Percentiles rank a stretch among this genome's conserved stretches.
phyloP scores from a whole-genome alignment of 1,140 invertebrate species.

The Oreohelix idahoensis region DNA sequence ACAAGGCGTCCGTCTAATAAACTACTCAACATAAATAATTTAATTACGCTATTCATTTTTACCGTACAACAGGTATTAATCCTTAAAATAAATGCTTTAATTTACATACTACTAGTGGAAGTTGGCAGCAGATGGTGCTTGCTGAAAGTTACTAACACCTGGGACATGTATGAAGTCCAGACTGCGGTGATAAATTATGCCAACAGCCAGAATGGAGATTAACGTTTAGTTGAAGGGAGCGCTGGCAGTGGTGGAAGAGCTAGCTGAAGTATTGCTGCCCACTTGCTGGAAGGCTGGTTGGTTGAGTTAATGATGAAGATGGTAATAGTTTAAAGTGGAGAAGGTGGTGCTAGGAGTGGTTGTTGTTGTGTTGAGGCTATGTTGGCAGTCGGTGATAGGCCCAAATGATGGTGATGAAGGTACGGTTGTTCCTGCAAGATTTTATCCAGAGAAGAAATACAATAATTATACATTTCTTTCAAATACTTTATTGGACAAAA shows the following conservation, averaged over 20 bases:
- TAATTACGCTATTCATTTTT: no score
- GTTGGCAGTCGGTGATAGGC: constrained; percentile 15
- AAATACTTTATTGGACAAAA: no score
- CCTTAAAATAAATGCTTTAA: no score
- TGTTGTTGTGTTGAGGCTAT: constrained; percentile 18
- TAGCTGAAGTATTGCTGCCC: background rate
- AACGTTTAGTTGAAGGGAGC: background rate
- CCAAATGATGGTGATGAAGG: constrained; percentile 29
- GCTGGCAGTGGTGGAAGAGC: constrained; percentile 2
- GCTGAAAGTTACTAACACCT: background rate
- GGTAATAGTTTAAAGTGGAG: constrained; percentile 9
- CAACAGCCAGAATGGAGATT: background rate
- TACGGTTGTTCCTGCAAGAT: constrained; percentile 14
- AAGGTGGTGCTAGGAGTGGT: constrained; percentile 29
- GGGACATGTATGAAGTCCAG: background rate
- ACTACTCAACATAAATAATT: no score
- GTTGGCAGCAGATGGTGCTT: background rate
- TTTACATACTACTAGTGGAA: background rate
- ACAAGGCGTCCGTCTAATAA: no score
- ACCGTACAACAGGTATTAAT: no score
- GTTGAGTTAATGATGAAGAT: constrained; percentile 3
- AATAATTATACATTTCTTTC: no score
- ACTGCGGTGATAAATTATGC: background rate
- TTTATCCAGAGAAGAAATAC: constrained; percentile 27
- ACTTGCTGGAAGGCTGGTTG: background rate